Percentiles rank a stretch among this genome's conserved stretches.
Evolutionary conservation across 2,888 invertebrate species (phyloP).

Genomic region (Rhimphoctona megacephalus): DNA sequence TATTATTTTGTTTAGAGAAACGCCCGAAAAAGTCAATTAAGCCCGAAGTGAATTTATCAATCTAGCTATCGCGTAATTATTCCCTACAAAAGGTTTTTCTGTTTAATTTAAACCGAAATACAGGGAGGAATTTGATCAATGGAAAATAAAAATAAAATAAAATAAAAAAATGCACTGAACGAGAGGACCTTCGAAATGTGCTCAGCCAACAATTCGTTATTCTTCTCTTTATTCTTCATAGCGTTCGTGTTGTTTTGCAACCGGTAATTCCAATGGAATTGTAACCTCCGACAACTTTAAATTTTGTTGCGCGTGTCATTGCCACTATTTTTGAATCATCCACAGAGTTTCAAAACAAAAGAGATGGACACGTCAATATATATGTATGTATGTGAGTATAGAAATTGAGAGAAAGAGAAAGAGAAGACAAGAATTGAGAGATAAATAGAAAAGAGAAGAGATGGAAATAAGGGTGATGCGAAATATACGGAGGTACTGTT

Average conservation of each 20-base stretch:
- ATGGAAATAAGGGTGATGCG: slow-evolving; percentile 9
- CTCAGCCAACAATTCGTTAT: neutral
- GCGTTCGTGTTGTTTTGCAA: neutral
- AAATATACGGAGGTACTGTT: slow-evolving; percentile 60
- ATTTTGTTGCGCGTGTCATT: neutral
- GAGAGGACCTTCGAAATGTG: neutral
- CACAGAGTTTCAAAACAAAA: slow-evolving; percentile 29
- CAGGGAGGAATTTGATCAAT: neutral
- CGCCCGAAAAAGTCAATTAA: neutral
- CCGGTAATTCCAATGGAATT: neutral
- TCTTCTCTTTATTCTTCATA: neutral
- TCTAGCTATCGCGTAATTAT: neutral
- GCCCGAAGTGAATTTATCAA: neutral
- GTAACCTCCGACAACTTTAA: neutral
- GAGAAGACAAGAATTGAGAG: neutral
- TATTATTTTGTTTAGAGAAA: neutral
- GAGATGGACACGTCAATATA: slow-evolving; percentile 34
- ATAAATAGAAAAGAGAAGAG: slow-evolving; percentile 3
- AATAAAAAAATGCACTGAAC: neutral
- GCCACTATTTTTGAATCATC: neutral
- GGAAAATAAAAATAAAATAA: neutral
- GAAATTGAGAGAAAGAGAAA: neutral
- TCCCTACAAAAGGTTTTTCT: neutral
- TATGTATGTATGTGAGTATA: neutral
- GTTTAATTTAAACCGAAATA: neutral